These are phyloP conservation scores for Corydoras maculifer DNA, from an alignment of 2,113 vertebrate species.

Conservation along the genomic window DNA sequence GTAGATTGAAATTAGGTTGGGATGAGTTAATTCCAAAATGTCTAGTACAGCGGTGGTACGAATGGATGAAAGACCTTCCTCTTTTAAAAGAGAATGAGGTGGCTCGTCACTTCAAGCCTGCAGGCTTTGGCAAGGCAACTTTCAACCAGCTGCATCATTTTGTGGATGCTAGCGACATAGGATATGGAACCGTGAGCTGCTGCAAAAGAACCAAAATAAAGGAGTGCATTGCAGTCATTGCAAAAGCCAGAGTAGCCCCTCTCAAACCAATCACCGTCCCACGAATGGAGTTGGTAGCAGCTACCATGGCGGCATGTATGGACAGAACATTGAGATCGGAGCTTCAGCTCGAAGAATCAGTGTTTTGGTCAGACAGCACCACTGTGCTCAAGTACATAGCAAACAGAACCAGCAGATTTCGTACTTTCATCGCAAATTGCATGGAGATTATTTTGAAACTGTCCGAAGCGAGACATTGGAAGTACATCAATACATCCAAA, in stretches of 20 bases:
- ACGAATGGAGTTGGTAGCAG: slow-evolving; percentile 11
- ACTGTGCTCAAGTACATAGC: slow-evolving; percentile 13
- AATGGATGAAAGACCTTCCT: background rate
- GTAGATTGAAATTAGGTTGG: background rate
- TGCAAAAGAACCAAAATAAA: too few relatives aligned
- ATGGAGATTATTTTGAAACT: background rate
- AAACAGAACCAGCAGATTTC: slow-evolving; percentile 25
- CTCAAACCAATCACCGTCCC: slow-evolving; percentile 7
- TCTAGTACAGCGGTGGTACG: background rate
- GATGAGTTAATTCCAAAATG: background rate
- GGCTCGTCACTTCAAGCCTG: background rate
- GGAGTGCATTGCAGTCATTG: too few relatives aligned
- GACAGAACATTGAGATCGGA: slow-evolving; percentile 6
- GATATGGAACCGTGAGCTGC: background rate
- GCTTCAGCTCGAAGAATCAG: slow-evolving; percentile 6
- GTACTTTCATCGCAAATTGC: slow-evolving; percentile 24
- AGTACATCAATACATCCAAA: background rate
- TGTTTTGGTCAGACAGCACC: background rate
- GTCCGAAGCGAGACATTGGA: background rate
- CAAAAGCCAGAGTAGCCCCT: slow-evolving; percentile 8
- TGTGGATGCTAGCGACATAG: background rate
- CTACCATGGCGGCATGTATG: background rate
- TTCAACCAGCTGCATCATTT: background rate
- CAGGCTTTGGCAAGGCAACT: slow-evolving; percentile 1
- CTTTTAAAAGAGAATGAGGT: background rate